phyloP scores from a whole-genome alignment of 2,888 invertebrate genomes.

The Agrochola circellaris region DNA sequence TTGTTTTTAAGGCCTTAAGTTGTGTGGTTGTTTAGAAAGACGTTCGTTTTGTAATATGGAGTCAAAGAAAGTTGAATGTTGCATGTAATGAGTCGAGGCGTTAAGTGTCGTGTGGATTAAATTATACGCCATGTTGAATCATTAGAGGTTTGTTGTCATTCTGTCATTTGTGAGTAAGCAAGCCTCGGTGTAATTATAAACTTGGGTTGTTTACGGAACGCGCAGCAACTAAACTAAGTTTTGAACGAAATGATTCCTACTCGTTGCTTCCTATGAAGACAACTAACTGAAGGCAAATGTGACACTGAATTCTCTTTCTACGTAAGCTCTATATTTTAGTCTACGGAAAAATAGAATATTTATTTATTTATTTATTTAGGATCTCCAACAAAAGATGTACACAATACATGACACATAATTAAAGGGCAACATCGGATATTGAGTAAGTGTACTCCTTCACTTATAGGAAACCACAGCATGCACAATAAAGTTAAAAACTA shows the following conservation, averaged over 20 bases:
- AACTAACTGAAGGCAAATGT: not conserved
- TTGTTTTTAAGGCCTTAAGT: not conserved
- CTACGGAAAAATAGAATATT: not conserved
- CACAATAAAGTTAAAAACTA: too few relatives aligned
- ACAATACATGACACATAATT: too few relatives aligned
- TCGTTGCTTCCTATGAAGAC: not conserved
- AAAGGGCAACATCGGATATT: too few relatives aligned
- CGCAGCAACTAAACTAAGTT: slow-evolving; percentile 29
- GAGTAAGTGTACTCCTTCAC: too few relatives aligned
- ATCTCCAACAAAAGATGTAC: too few relatives aligned
- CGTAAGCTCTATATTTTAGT: not conserved
- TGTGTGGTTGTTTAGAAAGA: not conserved
- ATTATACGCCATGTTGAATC: slow-evolving; percentile 66
- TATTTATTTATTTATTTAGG: too few relatives aligned
- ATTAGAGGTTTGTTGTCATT: slow-evolving; percentile 58
- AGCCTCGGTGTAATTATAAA: slow-evolving; percentile 42
- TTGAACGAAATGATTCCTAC: slow-evolving; percentile 10
- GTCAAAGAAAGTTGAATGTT: slow-evolving; percentile 63
- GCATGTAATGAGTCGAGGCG: slow-evolving; percentile 63
- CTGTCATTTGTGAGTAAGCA: slow-evolving; percentile 59
- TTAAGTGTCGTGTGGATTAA: slow-evolving; percentile 66
- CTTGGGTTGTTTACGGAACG: slow-evolving; percentile 32
- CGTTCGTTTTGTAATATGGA: slow-evolving; percentile 45
- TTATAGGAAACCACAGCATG: too few relatives aligned
- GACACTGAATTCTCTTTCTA: not conserved